phyloP scores from a whole-genome alignment of 2,113 vertebrate species.

The Syrmaticus mikado region DNA sequence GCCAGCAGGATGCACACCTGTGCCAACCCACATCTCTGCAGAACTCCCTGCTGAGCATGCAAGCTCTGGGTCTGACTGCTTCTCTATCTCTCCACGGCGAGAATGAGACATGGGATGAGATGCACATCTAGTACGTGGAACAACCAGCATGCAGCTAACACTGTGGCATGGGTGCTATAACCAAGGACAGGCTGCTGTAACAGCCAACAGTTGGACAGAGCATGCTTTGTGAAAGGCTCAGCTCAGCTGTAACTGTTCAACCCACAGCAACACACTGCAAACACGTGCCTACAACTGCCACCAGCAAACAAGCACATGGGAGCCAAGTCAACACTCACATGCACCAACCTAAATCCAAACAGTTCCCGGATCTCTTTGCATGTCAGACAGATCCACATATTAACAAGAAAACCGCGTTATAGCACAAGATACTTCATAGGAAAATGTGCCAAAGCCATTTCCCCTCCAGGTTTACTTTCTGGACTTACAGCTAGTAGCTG shows the following conservation, averaged over 20 bases:
- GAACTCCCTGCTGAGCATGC: neutral
- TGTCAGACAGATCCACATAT: neutral
- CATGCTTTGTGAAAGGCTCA: too few species aligned
- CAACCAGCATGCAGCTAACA: neutral
- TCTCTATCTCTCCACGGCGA: too few species aligned
- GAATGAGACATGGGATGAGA: neutral
- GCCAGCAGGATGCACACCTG: neutral
- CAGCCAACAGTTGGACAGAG: too few species aligned
- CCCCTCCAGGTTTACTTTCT: neutral
- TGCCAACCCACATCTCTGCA: neutral
- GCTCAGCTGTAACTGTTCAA: too few species aligned
- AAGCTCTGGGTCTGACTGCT: neutral
- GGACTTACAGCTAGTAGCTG: neutral
- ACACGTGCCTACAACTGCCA: neutral
- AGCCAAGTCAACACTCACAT: neutral
- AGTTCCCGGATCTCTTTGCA: neutral
- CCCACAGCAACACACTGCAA: too few species aligned
- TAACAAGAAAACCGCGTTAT: neutral
- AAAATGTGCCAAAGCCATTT: neutral
- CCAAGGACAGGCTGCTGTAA: too few species aligned
- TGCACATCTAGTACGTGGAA: neutral
- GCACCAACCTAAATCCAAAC: neutral
- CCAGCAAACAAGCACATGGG: neutral
- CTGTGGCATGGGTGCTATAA: neutral
- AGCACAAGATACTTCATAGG: neutral